Evolutionary conservation across 1,140 invertebrate genomes (phyloP), one percentile per base, ranked within the genome.

Genomic region (Zaprionus ghesquierei): DNA sequence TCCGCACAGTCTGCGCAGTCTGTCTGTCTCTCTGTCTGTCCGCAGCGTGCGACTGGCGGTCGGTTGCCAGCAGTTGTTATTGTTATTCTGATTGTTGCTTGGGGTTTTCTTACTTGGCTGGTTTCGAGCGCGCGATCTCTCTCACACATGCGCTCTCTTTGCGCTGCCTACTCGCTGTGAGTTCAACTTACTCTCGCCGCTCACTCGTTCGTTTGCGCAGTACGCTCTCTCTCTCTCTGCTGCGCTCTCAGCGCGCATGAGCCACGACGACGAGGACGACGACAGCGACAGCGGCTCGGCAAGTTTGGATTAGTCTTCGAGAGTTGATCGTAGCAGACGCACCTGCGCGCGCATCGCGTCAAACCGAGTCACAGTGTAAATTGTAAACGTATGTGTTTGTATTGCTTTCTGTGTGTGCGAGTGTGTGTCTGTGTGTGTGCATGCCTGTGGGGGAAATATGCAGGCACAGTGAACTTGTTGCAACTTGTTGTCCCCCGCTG

Each of bases 291-390:
- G 56, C 38, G 75, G 74, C 82, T 69, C 53, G 76, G 72, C 69
- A 68, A 63, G 65, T 56, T 66, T 69, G 64, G 78, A 81, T 92
- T 86, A 92, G 89, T 92, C 89, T 92, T 90, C 79, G 78, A 92
- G 77, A 79, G 79, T 86, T 90, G 78, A 92, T 92, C 84, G 89
- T 86, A 66, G 72, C 58, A 69, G 81, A 79, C 84, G 81, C 91
- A 92, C 90, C 91, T 92, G 91, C 84, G 77, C 84, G 84, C 84
- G 84, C 76, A 87, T 69, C 78, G 73, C 66, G 59, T 46, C 46
- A 59, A n/a, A 33, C 13, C 56, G 41, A 46, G 41, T 46, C 41
- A 49, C 70, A 86, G 66, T 87, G 69, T 58, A 85, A 41, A 76
- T 71, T 68, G 54, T 71, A 49, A 49, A 69, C 62, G 79, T 84